Evolutionary conservation across 2,797 vertebrate genomes (phyloP).

Genomic region (Tadarida brasiliensis): DNA sequence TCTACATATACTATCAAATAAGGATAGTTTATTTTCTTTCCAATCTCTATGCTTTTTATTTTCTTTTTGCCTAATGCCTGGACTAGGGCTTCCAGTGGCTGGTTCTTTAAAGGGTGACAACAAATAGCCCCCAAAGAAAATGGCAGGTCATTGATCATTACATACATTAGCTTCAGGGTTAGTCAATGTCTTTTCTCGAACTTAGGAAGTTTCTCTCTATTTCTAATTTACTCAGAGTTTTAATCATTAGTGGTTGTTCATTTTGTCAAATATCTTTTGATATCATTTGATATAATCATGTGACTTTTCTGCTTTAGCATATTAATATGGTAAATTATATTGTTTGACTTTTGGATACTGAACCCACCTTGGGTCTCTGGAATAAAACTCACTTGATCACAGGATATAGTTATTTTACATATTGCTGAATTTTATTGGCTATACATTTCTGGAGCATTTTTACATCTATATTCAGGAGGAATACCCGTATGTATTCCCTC

Average conservation of each 20-base stretch:
- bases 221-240: background rate
- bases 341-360: background rate
- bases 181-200: background rate
- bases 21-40: background rate
- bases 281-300: background rate
- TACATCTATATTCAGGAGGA: background rate
- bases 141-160: background rate
- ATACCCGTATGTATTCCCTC: too few relatives aligned
- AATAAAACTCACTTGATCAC: background rate
- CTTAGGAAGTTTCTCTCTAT: background rate
- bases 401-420: background rate
- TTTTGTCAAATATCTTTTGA: background rate
- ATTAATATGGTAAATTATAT: background rate
- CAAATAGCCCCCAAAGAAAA: constrained; percentile 1
- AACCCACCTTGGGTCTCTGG: background rate
- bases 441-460: background rate
- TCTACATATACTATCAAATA: background rate
- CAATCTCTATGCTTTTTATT: background rate
- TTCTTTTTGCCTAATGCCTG: background rate
- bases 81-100: background rate
- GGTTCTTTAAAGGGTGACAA: too few relatives aligned
- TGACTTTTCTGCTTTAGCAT: background rate
- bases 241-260: background rate
- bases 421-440: background rate
- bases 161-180: background rate